Conservation (phyloP, 2,797 vertebrate species). For the Silurus lanzhouensis region DNA sequence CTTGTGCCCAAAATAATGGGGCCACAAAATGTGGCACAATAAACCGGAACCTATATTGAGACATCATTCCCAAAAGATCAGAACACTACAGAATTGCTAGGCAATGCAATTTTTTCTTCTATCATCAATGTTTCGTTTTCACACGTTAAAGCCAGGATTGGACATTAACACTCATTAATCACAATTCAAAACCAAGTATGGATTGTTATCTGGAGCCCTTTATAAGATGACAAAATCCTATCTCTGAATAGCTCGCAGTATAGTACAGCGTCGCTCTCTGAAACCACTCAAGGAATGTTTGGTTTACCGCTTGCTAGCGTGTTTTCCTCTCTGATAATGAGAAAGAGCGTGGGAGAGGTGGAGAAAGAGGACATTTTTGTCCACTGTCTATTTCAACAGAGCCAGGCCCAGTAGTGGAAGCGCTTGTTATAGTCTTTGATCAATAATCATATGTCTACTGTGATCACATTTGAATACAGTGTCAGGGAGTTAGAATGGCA, state of each 20-base stretch:
- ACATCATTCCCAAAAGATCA: neutral
- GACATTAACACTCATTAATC: neutral
- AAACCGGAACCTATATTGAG: too few relatives aligned
- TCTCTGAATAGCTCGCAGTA: neutral
- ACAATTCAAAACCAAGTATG: neutral
- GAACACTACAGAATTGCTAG: neutral
- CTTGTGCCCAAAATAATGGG: neutral
- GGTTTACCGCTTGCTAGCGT: conserved; percentile 41
- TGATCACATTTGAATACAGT: conserved; percentile 77
- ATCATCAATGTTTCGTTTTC: neutral
- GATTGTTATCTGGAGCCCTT: conserved; percentile 21
- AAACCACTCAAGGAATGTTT: neutral
- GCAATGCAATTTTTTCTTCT: neutral
- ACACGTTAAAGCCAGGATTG: neutral
- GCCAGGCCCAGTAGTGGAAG: conserved; percentile 78
- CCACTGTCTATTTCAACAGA: conserved; percentile 68
- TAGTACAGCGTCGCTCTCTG: neutral
- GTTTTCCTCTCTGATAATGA: conserved; percentile 1
- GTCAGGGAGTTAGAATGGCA: conserved; percentile 57
- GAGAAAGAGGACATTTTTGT: neutral
- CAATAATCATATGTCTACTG: conserved; percentile 75
- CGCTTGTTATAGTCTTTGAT: conserved; percentile 83
- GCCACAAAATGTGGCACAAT: neutral
- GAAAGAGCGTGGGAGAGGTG: neutral
- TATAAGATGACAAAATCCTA: neutral